A percentile compares a stretch with the other conserved stretches of the same genome.
Evolutionary conservation across 30 jellyfish, hydroid and myxozoan genomes (phyloP).

Genomic region (Nemopilema nomurai): DNA sequence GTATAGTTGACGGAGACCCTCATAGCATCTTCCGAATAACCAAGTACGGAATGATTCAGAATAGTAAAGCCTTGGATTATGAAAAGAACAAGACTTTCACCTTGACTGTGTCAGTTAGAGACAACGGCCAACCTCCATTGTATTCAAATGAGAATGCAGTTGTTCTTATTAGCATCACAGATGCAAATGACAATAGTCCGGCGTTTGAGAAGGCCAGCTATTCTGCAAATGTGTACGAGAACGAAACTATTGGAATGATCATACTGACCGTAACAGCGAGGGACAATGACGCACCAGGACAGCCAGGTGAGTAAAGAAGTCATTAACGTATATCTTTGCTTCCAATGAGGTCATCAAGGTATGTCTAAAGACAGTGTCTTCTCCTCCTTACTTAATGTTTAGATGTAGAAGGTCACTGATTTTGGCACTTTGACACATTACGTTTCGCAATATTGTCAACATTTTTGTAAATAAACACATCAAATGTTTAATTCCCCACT

Average conservation of each 20-base stretch:
- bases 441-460: too few species aligned
- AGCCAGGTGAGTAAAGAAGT: conserved; percentile 42
- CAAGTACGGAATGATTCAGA: conserved; percentile 66
- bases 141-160: conserved; percentile 60
- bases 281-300: conserved; percentile 72
- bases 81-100: conserved; percentile 53
- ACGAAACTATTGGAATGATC: conserved; percentile 54
- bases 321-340: too few species aligned
- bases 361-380: too few species aligned
- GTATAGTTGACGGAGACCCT: conserved; percentile 69
- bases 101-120: conserved; percentile 66
- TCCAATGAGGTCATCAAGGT: too few species aligned
- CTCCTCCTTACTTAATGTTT: too few species aligned
- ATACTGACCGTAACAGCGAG: conserved; percentile 43
- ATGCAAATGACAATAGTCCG: conserved; percentile 87
- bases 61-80: conserved; percentile 54
- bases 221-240: conserved; percentile 54
- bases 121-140: conserved; percentile 79
- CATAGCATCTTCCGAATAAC: conserved; percentile 64
- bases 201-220: conserved; percentile 52
- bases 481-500: too few species aligned
- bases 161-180: conserved; percentile 62
- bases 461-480: too few species aligned
- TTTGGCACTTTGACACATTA: too few species aligned
- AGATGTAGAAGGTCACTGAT: too few species aligned